Evolutionary conservation across 2,888 invertebrate genomes (phyloP), one percentile per base, ranked within the genome.

Genomic region (Drosophila barbarae): DNA sequence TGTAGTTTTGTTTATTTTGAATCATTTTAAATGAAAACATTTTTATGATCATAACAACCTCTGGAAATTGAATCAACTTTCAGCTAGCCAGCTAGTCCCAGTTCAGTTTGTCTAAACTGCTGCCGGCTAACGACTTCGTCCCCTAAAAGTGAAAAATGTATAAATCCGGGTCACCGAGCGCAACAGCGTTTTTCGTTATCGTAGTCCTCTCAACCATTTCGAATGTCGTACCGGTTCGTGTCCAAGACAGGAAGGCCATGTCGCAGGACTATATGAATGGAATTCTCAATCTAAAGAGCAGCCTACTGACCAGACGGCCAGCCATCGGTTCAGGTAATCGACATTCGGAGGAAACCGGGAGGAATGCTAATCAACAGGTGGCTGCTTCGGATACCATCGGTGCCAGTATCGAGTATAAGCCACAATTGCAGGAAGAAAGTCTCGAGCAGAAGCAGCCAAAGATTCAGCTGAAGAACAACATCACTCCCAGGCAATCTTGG

Each of bases 211-310:
- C 64, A 21, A 46, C 51, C 46, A 2, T 36, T 28, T 28, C 39
- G 13, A 39, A 13, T 32, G n/a, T 30, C 23, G 18, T 26, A 2
- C 5, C 30, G 5, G 2, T 13, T 46, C 9, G 21, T 13, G 46
- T 13, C 46, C 36, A 38, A 12, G 30, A 23, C 13, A 9, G 9
- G 4, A 44, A 58, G 36, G 9, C 36, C 3, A 30, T 76, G 26
- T 36, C 70, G 9, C 23, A 69, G 0, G 74, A 55, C n/a, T 84
- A 82, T 34, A 52, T 84, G 5, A 76, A 78, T 39, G 84, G 84
- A n/a, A 3, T 79, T 35, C 65, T 84, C 3, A 76, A 58, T 8
- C 57, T 84, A 13, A 84, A 84, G 63, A 50, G 76, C 9, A 67
- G 72, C 5, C 52, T 84, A 26, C 36, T 76, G 44, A 23, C 69